phyloP scores from a whole-genome alignment of 2,888 invertebrate genomes.

The Blastobasis adustella region DNA sequence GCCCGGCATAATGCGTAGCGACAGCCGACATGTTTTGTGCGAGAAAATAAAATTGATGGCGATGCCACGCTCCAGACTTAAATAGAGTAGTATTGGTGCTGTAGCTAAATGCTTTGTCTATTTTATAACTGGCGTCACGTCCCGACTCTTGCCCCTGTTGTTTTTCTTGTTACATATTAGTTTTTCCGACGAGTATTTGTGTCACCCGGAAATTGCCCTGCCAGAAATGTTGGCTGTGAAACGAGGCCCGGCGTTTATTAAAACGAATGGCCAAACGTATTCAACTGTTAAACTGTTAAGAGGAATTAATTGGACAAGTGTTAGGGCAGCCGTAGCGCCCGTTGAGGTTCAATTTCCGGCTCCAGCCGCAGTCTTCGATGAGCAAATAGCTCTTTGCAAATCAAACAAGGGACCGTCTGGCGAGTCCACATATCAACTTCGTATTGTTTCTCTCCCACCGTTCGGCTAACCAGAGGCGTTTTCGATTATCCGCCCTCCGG shows the following conservation, averaged over 20 bases:
- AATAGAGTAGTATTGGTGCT: constrained; percentile 65
- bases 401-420: constrained; percentile 69
- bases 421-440: constrained; percentile 71
- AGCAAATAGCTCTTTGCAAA: constrained; percentile 71
- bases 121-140: constrained; percentile 63
- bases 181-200: constrained; percentile 52
- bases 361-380: constrained; percentile 54
- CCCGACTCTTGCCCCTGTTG: constrained; percentile 41
- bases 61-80: constrained; percentile 60
- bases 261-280: constrained; percentile 38
- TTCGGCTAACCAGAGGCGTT: constrained; percentile 70
- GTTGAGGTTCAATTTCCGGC: constrained; percentile 63
- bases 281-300: constrained; percentile 37
- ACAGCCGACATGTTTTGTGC: constrained; percentile 73
- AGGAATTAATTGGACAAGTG: constrained; percentile 66
- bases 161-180: constrained; percentile 57
- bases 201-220: constrained; percentile 53
- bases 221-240: constrained; percentile 41
- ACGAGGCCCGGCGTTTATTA: constrained; percentile 36
- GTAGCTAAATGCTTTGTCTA: constrained; percentile 69
- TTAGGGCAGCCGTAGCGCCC: constrained; percentile 44
- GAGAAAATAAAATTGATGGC: constrained; percentile 74
- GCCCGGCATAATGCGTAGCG: constrained; percentile 65
- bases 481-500: constrained; percentile 68
- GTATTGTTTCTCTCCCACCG: constrained; percentile 68